A percentile compares a stretch with the other conserved stretches of the same genome.
phyloP scores from a whole-genome alignment of 2,888 invertebrate species.

The Nymphalis polychloros region DNA sequence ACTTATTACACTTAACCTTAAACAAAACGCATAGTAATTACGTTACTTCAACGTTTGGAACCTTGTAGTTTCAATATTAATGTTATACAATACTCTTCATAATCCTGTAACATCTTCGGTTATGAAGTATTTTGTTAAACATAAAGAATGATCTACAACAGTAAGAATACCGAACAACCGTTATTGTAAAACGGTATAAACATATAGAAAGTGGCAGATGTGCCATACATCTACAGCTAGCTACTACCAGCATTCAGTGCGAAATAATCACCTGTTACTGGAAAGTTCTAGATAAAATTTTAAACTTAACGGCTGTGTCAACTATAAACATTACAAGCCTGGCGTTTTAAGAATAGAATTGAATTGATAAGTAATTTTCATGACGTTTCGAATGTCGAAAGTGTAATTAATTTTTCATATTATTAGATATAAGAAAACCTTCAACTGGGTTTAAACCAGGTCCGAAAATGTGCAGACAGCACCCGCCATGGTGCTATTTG shows the following conservation, averaged over 20 bases:
- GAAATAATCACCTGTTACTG: constrained; percentile 4
- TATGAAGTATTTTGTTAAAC: background rate
- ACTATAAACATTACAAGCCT: background rate
- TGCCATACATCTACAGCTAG: background rate
- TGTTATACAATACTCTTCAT: too few relatives aligned
- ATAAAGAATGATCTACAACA: background rate
- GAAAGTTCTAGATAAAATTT: background rate
- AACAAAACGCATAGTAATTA: too few relatives aligned
- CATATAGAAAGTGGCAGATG: constrained; percentile 6
- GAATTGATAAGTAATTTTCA: background rate
- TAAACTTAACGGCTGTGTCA: background rate
- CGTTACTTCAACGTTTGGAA: too few relatives aligned
- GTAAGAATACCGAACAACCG: constrained; percentile 2
- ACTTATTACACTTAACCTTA: too few relatives aligned
- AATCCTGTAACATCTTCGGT: too few relatives aligned
- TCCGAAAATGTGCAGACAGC: too few relatives aligned
- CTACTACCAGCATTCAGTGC: constrained; percentile 4
- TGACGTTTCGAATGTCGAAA: too few relatives aligned
- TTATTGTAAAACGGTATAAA: constrained; percentile 10
- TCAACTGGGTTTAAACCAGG: too few relatives aligned
- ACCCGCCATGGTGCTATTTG: too few relatives aligned
- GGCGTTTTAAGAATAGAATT: background rate
- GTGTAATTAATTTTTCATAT: too few relatives aligned
- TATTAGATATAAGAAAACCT: too few relatives aligned
- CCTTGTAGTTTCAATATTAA: too few relatives aligned